Evolutionary conservation across 2,797 vertebrate species (phyloP), one percentile per base, ranked within the genome.

Genomic region (Sebastes cheni): DNA sequence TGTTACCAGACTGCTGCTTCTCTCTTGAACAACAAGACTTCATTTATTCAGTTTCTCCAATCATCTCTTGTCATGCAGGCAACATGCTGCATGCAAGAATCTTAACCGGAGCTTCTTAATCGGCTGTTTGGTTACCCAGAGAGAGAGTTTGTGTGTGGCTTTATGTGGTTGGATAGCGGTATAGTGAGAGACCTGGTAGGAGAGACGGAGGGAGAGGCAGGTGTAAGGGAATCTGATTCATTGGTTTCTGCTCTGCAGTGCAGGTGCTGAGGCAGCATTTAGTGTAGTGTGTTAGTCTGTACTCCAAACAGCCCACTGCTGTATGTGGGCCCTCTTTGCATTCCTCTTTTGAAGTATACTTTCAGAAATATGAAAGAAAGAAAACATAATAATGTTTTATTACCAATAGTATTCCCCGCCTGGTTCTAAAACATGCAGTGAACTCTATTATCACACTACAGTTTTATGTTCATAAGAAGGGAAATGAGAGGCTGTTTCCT

Each of bases 241-340:
- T 29, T 50, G 74, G 67, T 81, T 18, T 79, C 52, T 75, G 76
- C 46, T 86, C 88, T 89, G 89, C 91, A 92, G 77, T 91, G 85
- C 75, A 89, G 86, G 29, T 90, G 90, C 91, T 91, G 88, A 93
- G 65, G 10, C 88, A 81, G 86, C 91, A 54, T 52, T 80, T 72
- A 65, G 29, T 81, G 52, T 13, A 3, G 68, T 42, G 67, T 76
- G 70, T 73, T 16, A 4, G 66, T 8, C 22, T 61, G n/a, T 8
- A 12, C 61, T 66, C 62, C 72, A 77, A 61, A 78, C 69, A 64
- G 6, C 20, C 7, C 58, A 16, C 46, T 8, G n/a, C 13, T 65
- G 42, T 72, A 66, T 77, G 13, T 30, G 30, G 18, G 67, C 58
- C 20, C 30, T 29, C 58, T 65, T 55, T 84, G 62, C 39, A 9